phyloP scores from a whole-genome alignment of 2,113 vertebrate genomes.

The Saiga tatarica region DNA sequence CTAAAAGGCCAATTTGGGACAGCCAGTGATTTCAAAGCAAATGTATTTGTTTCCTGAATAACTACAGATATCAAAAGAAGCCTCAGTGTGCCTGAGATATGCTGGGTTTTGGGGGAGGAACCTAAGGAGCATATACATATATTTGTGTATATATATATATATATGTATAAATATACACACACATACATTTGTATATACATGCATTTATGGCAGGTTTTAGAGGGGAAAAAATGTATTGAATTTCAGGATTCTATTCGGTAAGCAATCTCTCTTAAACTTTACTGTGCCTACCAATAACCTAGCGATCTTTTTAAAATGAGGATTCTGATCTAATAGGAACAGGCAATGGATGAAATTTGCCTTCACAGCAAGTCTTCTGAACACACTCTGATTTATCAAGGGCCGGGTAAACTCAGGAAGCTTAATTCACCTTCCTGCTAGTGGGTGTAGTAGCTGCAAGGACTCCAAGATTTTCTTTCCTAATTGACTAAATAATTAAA shows the following conservation, averaged over 20 bases:
- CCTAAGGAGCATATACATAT: background rate
- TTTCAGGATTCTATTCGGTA: background rate
- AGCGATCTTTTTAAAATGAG: background rate
- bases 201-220: slow-evolving; percentile 38
- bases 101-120: background rate
- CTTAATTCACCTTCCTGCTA: background rate
- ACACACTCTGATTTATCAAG: background rate
- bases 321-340: background rate
- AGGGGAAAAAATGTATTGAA: background rate
- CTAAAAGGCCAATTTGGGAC: background rate
- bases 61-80: background rate
- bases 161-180: background rate
- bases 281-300: background rate
- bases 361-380: background rate
- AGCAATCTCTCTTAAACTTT: background rate
- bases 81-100: background rate
- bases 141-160: background rate
- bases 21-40: slow-evolving; percentile 40
- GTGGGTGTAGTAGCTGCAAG: background rate
- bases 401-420: background rate
- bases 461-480: slow-evolving; percentile 16
- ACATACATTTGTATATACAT: background rate
- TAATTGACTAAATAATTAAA: slow-evolving; percentile 55
- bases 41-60: slow-evolving; percentile 13
- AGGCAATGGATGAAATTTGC: background rate